Conservation (phyloP, 1,140 invertebrate genomes). For the Delia radicum region DNA sequence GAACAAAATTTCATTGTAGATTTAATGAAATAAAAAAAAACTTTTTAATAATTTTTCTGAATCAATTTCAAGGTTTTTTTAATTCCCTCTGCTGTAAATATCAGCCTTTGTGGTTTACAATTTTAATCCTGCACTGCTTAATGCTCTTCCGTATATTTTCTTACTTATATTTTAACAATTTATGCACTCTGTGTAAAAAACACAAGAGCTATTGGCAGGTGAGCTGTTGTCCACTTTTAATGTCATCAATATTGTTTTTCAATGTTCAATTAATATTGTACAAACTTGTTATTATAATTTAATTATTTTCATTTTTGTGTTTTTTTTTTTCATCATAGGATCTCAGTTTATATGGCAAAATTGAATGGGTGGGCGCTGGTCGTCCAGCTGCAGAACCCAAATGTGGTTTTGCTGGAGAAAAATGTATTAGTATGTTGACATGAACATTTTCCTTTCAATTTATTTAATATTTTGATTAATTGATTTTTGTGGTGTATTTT, state of each 20-base stretch:
- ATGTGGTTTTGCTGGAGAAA: conserved; percentile 90
- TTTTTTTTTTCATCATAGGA: conserved; percentile 60
- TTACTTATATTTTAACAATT: neutral
- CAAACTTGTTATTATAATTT: neutral
- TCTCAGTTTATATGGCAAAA: conserved; percentile 65
- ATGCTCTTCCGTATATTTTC: neutral
- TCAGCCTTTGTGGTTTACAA: too few relatives aligned
- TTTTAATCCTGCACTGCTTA: neutral
- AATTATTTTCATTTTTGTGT: neutral
- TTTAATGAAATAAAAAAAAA: neutral
- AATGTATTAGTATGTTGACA: conserved; percentile 78
- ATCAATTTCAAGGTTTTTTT: too few relatives aligned
- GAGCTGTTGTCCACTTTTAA: neutral
- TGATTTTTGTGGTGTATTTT: neutral
- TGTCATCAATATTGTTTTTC: too few relatives aligned
- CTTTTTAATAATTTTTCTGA: too few relatives aligned
- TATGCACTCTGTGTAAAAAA: neutral
- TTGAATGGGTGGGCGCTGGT: conserved; percentile 75
- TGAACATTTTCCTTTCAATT: neutral
- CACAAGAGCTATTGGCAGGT: conserved; percentile 16
- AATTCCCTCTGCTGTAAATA: neutral
- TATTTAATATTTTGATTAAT: neutral
- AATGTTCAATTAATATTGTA: too few relatives aligned
- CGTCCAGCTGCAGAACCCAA: conserved; percentile 88
- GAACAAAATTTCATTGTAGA: neutral